Evolutionary conservation across 2,888 invertebrate species (phyloP).

Genomic region (Dasysyrphus albostriatus): DNA sequence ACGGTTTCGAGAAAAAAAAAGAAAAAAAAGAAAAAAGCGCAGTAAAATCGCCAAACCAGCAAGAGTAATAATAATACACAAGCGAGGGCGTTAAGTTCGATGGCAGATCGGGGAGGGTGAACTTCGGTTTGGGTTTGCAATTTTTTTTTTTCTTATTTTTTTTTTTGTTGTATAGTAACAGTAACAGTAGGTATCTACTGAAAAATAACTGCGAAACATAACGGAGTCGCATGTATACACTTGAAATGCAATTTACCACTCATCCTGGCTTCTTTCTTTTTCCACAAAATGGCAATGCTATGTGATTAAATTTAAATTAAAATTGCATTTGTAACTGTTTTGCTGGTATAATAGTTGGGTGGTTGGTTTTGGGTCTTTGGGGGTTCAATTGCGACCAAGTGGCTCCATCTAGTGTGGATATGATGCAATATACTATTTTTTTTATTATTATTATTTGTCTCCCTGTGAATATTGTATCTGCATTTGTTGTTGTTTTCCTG

Average conservation of each 20-base stretch:
- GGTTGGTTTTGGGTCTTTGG: constrained; percentile 23
- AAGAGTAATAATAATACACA: constrained; percentile 63
- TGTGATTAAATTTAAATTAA: constrained; percentile 76
- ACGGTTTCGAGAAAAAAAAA: constrained; percentile 27
- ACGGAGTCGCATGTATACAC: constrained; percentile 51
- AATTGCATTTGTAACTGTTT: constrained; percentile 75
- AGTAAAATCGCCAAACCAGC: constrained; percentile 38
- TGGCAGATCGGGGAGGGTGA: constrained; percentile 30
- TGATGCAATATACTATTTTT: constrained; percentile 18
- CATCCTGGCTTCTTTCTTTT: constrained; percentile 34
- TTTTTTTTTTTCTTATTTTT: no score
- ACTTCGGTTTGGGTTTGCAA: not conserved
- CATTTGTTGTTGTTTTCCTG: constrained; percentile 14
- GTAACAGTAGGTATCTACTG: constrained; percentile 28
- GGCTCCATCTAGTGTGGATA: constrained; percentile 64
- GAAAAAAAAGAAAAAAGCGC: not conserved
- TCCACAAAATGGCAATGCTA: constrained; percentile 37
- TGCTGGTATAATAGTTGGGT: constrained; percentile 67
- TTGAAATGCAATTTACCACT: constrained; percentile 71
- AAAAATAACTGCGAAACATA: constrained; percentile 67
- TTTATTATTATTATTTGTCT: constrained; percentile 20
- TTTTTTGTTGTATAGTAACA: constrained; percentile 2
- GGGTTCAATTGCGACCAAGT: constrained; percentile 41
- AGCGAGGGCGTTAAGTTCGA: constrained; percentile 45
- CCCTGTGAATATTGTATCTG: constrained; percentile 32